Percentiles rank a stretch among this genome's conserved stretches.
Evolutionary conservation across 2,888 invertebrate species (phyloP).

Genomic region (Campoletis raptor): DNA sequence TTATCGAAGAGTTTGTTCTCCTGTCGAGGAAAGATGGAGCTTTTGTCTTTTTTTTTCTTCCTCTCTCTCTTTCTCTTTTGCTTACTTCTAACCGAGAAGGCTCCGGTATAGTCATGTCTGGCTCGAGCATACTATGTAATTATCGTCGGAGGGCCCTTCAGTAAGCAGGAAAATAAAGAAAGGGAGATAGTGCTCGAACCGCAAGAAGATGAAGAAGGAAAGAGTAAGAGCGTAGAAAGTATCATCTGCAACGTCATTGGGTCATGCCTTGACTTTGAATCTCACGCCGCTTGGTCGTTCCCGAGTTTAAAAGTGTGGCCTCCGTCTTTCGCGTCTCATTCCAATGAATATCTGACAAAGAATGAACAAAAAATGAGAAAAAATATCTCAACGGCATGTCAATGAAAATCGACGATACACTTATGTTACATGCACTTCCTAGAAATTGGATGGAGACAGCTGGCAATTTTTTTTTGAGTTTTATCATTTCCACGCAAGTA

Average conservation of each 20-base stretch:
- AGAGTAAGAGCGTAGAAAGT: constrained; percentile 64
- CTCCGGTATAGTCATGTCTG: constrained; percentile 26
- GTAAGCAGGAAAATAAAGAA: constrained; percentile 64
- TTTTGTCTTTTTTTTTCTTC: constrained; percentile 19
- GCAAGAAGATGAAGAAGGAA: constrained; percentile 52
- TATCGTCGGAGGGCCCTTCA: constrained; percentile 80
- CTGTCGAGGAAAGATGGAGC: constrained; percentile 60
- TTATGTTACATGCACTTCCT: constrained; percentile 15
- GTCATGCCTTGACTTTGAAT: constrained; percentile 61
- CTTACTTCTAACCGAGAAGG: constrained; percentile 15
- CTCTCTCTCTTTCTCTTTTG: constrained; percentile 15
- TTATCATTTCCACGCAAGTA: constrained; percentile 46
- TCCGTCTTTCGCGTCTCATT: constrained; percentile 4
- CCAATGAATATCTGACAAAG: neutral
- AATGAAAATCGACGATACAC: neutral
- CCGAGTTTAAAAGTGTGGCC: constrained; percentile 21
- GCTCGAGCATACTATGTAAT: constrained; percentile 80
- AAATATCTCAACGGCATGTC: neutral
- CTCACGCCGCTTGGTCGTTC: constrained; percentile 55
- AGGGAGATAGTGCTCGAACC: constrained; percentile 38
- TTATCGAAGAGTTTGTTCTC: constrained; percentile 73
- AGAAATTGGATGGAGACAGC: constrained; percentile 24
- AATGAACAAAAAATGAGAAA: neutral
- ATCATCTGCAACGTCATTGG: constrained; percentile 66
- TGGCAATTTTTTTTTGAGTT: neutral